A percentile compares a stretch with the other conserved stretches of the same genome.
Conservation (phyloP, 2,797 vertebrate species). For the Poeciliopsis turneri region DNA sequence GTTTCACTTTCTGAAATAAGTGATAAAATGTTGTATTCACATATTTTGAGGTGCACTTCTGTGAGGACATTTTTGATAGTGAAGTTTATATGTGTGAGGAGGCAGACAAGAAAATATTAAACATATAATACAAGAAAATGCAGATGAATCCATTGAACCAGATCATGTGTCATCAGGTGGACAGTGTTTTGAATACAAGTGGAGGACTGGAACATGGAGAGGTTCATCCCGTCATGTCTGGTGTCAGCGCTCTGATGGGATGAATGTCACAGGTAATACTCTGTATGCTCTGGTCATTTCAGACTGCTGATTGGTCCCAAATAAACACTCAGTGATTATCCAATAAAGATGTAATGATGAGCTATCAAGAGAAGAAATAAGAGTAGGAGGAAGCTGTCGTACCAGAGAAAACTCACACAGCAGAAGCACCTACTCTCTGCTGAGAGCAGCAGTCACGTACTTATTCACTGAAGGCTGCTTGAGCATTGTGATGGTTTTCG, state of each 20-base stretch:
- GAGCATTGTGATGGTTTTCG: neutral
- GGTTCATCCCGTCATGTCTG: slow-evolving; percentile 92
- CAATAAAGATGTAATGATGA: neutral
- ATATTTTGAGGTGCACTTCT: neutral
- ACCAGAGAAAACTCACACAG: neutral
- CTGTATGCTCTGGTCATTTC: neutral
- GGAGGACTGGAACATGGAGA: slow-evolving; percentile 91
- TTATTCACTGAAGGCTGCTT: neutral
- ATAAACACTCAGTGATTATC: neutral
- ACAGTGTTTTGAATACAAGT: slow-evolving; percentile 93
- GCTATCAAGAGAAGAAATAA: neutral
- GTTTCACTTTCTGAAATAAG: neutral
- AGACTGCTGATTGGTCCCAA: neutral
- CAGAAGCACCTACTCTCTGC: neutral
- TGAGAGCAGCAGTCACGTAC: neutral
- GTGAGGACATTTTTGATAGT: neutral
- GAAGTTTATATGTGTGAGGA: neutral
- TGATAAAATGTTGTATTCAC: neutral
- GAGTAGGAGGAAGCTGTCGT: neutral
- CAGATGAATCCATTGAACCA: neutral
- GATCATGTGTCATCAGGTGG: slow-evolving; percentile 80
- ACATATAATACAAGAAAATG: neutral
- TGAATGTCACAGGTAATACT: slow-evolving; percentile 91
- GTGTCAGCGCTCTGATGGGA: slow-evolving; percentile 94
- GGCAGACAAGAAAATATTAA: neutral